These are phyloP conservation scores for Pomacea canaliculata DNA, from an alignment of 2,888 invertebrate genomes.

Conservation along the genomic window DNA sequence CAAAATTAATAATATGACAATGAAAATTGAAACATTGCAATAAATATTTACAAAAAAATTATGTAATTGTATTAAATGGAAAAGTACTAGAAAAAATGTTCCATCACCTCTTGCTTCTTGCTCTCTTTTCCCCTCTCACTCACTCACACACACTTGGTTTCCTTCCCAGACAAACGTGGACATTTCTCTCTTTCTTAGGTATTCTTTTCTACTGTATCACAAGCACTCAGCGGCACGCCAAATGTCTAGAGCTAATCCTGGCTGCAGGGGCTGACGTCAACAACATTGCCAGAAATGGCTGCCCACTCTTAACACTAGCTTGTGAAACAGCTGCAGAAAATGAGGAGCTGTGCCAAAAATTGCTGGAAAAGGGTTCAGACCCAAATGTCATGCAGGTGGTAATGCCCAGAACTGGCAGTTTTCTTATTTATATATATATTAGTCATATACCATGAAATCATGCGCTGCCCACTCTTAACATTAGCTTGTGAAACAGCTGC, in stretches of 20 bases:
- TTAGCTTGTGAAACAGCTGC: conserved; percentile 66
- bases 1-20: no score
- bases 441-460: neutral
- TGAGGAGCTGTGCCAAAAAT: conserved; percentile 64
- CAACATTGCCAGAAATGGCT: conserved; percentile 64
- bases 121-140: neutral
- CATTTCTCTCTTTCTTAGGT: conserved; percentile 45
- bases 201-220: conserved; percentile 67
- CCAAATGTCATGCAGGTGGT: conserved; percentile 65
- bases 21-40: no score
- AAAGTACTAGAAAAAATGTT: no score
- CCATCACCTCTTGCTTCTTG: no score
- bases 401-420: neutral
- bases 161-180: no score
- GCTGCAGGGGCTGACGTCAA: conserved; percentile 67
- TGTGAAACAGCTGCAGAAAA: conserved; percentile 68
- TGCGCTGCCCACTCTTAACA: conserved; percentile 63
- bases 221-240: conserved; percentile 67
- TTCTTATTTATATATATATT: neutral
- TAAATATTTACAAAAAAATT: no score
- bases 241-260: conserved; percentile 66
- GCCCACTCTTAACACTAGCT: conserved; percentile 64
- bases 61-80: no score
- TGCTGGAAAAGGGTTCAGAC: conserved; percentile 66
- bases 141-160: no score